These are phyloP conservation scores for Lithophane semibrunnea DNA, from an alignment of 2,888 invertebrate species.

Conservation along the genomic window DNA sequence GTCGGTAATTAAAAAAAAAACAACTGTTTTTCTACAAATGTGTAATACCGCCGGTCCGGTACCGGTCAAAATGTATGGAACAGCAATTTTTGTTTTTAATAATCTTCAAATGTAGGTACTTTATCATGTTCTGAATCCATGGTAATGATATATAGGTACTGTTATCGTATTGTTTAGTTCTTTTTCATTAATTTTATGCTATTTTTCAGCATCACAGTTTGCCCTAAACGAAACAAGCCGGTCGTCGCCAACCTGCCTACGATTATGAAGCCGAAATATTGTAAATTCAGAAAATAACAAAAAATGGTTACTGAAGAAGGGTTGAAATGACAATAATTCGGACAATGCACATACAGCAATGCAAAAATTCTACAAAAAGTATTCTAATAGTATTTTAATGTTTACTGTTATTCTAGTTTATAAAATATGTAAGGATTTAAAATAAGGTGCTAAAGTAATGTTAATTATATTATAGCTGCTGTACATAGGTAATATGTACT, in stretches of 20 bases:
- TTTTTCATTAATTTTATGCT: constrained; percentile 24
- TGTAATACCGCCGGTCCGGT: no score
- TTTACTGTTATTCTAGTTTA: constrained; percentile 49
- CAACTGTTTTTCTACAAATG: no score
- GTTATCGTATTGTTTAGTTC: background rate
- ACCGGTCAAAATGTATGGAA: no score
- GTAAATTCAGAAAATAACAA: constrained; percentile 75
- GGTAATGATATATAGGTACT: no score
- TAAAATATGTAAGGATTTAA: constrained; percentile 32
- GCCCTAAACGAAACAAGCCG: constrained; percentile 92
- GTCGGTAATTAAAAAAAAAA: no score
- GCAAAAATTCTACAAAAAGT: constrained; percentile 72
- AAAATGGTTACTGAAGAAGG: background rate
- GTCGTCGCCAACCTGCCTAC: constrained; percentile 92
- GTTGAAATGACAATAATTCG: constrained; percentile 33
- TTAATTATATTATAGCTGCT: constrained; percentile 11
- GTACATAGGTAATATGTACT: constrained; percentile 29
- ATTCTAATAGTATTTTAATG: constrained; percentile 77
- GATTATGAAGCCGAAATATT: constrained; percentile 86
- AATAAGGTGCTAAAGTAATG: constrained; percentile 27
- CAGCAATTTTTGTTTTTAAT: no score
- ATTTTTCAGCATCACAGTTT: constrained; percentile 92
- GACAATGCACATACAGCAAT: constrained; percentile 66
- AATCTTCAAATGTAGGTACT: no score
- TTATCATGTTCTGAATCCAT: no score